phyloP scores from a whole-genome alignment of 2,888 invertebrate genomes.

The Carcina quercana region DNA sequence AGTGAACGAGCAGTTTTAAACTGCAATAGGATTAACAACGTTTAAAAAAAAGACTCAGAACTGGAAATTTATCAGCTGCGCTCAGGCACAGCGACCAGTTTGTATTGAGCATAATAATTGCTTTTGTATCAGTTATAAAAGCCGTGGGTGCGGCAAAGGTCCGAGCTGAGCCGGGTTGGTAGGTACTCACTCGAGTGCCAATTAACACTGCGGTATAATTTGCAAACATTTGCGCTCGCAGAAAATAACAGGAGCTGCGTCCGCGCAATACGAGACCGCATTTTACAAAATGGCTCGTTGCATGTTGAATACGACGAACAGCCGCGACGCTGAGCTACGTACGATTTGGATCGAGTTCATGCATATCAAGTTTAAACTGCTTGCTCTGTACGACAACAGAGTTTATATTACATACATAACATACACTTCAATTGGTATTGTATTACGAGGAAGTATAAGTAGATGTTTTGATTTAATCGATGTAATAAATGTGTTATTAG shows the following conservation, averaged over 20 bases:
- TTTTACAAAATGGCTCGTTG: conserved; percentile 39
- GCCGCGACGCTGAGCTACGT: conserved; percentile 45
- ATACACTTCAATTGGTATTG: no score
- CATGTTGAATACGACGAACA: conserved; percentile 65
- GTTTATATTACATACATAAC: no score
- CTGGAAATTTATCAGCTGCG: conserved; percentile 23
- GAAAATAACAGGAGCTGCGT: conserved; percentile 62
- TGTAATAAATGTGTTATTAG: no score
- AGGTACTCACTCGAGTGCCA: conserved; percentile 36
- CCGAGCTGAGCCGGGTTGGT: no score
- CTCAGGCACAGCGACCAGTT: conserved; percentile 10
- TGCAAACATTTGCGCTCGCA: conserved; percentile 49
- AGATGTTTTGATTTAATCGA: no score
- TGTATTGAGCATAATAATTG: conserved; percentile 23
- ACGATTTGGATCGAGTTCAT: conserved; percentile 57
- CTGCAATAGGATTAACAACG: no score
- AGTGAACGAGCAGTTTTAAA: no score
- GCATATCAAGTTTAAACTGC: conserved; percentile 49
- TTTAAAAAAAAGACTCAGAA: no score
- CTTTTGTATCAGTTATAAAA: conserved; percentile 25
- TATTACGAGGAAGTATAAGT: no score
- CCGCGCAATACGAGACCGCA: conserved; percentile 29
- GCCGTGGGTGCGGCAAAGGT: conserved; percentile 18
- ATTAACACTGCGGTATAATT: conserved; percentile 60
- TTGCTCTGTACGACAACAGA: no score